These are phyloP conservation scores for Aplochiton taeniatus DNA, from an alignment of 2,797 vertebrate species.

Conservation along the genomic window DNA sequence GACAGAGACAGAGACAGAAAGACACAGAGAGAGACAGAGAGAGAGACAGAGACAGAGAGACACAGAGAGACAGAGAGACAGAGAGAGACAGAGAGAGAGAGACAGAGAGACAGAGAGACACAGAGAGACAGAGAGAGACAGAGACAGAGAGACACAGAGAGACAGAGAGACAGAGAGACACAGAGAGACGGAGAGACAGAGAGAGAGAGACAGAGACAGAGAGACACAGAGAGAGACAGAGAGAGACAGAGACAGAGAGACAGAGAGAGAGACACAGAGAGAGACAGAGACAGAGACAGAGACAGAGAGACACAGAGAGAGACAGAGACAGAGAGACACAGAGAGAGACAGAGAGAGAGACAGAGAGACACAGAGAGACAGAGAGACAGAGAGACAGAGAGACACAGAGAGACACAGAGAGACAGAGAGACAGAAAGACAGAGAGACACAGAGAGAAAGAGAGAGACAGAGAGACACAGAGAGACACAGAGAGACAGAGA, in stretches of 20 bases:
- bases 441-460: not conserved
- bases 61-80: not conserved
- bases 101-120: conserved; percentile 5
- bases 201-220: not conserved
- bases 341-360: not conserved
- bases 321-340: not conserved
- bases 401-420: not conserved
- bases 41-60: conserved; percentile 7
- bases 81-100: conserved; percentile 17
- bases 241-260: not conserved
- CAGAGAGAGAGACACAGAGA: conserved; percentile 16
- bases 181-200: not conserved
- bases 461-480: not conserved
- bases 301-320: not conserved
- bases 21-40: conserved; percentile 4
- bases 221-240: not conserved
- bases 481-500: not conserved
- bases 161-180: not conserved
- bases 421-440: too few species aligned
- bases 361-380: not conserved
- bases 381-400: not conserved
- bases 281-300: not conserved
- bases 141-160: not conserved
- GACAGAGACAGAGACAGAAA: conserved; percentile 17
- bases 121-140: conserved; percentile 20